These are phyloP conservation scores for Coremacera marginata DNA, from an alignment of 2,888 invertebrate genomes.

Conservation along the genomic window DNA sequence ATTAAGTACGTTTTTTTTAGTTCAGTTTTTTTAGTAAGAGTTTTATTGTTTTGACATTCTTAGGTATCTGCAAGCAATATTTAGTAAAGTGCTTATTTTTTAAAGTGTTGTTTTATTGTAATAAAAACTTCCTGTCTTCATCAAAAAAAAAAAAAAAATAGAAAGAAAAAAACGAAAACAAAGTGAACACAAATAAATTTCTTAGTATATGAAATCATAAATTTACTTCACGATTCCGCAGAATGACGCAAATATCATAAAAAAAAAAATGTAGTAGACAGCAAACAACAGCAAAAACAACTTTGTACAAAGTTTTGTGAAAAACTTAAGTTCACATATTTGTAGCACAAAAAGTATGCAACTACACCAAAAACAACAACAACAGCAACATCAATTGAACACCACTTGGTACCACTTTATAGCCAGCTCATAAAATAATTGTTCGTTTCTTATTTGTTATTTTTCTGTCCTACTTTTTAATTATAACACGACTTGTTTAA, in stretches of 20 bases:
- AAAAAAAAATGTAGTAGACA: background rate
- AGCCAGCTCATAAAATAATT: slow-evolving; percentile 48
- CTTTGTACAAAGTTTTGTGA: background rate
- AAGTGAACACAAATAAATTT: background rate
- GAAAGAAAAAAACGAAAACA: background rate
- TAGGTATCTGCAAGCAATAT: background rate
- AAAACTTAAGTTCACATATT: background rate
- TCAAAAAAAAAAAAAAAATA: background rate
- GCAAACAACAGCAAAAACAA: background rate
- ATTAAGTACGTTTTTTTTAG: slow-evolving; percentile 35
- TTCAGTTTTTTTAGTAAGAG: background rate
- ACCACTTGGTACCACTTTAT: slow-evolving; percentile 1
- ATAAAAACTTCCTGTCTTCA: background rate
- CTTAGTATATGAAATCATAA: background rate
- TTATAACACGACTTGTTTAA: background rate
- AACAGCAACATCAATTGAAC: background rate
- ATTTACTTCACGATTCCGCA: background rate
- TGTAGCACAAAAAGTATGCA: background rate
- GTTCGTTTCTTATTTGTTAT: slow-evolving; percentile 25
- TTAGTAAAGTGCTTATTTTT: background rate
- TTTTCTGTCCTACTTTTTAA: background rate
- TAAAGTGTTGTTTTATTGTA: background rate
- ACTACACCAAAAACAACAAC: background rate
- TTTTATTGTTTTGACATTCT: background rate
- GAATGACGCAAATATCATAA: slow-evolving; percentile 14